Conservation (phyloP, 2,113 vertebrate species). For the Tichodroma muraria region DNA sequence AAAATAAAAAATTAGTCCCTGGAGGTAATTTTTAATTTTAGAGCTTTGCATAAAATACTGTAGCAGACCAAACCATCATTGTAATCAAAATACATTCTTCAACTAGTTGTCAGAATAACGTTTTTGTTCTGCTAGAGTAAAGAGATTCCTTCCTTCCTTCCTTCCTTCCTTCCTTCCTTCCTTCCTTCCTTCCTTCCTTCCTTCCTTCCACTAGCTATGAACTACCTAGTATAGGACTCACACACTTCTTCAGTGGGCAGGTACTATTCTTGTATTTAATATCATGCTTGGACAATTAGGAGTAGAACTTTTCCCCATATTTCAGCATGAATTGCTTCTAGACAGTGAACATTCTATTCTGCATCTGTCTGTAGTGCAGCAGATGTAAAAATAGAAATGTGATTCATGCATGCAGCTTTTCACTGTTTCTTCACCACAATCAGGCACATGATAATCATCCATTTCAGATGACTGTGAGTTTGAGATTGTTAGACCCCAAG, state of each 20-base stretch:
- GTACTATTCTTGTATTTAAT: background rate
- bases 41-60: constrained; percentile 19
- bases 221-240: background rate
- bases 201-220: background rate
- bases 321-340: background rate
- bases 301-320: background rate
- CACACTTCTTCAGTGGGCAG: background rate
- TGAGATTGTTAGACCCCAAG: background rate
- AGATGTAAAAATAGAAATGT: background rate
- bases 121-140: background rate
- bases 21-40: constrained; percentile 64
- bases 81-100: constrained; percentile 27
- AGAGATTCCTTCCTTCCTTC: background rate
- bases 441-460: no score
- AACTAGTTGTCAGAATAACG: constrained; percentile 30
- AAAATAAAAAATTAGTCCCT: constrained; percentile 57
- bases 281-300: background rate
- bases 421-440: no score
- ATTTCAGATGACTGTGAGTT: no score
- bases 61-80: background rate
- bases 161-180: background rate
- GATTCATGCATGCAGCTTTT: background rate
- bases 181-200: background rate
- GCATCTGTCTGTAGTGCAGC: background rate
- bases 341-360: background rate